Evolutionary conservation across 2,888 invertebrate genomes (phyloP).

Genomic region (Platycheirus rosarum): DNA sequence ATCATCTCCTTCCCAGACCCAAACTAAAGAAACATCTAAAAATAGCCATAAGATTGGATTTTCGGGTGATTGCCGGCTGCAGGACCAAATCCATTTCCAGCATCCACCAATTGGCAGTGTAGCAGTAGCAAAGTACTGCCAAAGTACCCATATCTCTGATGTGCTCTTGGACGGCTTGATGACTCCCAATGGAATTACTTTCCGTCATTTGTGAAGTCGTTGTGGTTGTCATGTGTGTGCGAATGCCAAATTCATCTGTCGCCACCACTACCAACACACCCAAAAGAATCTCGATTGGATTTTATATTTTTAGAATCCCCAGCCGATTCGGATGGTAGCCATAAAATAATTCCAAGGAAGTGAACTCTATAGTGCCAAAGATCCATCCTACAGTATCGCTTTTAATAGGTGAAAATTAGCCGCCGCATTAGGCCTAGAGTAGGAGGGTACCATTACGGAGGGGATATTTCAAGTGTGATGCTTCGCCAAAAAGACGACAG

Average conservation of each 20-base stretch:
- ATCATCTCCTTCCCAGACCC: constrained; percentile 14
- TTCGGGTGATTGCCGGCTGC: constrained; percentile 58
- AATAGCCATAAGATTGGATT: constrained; percentile 69
- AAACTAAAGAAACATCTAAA: constrained; percentile 40
- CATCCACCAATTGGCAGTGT: constrained; percentile 59
- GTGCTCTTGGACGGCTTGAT: constrained; percentile 60
- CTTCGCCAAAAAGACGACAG: constrained; percentile 47
- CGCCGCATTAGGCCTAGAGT: constrained; percentile 71
- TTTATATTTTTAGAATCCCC: constrained; percentile 65
- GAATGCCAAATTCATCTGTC: constrained; percentile 46
- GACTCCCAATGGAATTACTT: constrained; percentile 63
- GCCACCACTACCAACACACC: not conserved
- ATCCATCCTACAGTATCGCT: constrained; percentile 30
- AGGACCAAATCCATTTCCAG: constrained; percentile 38
- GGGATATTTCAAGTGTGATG: constrained; percentile 62
- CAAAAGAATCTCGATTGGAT: constrained; percentile 48
- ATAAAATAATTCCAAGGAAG: constrained; percentile 70
- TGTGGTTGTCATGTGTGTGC: constrained; percentile 30
- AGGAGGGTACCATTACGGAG: constrained; percentile 40
- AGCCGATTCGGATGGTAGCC: constrained; percentile 59
- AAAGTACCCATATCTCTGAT: constrained; percentile 42
- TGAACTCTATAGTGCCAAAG: constrained; percentile 28
- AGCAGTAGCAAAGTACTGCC: constrained; percentile 53
- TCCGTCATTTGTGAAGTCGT: constrained; percentile 43
- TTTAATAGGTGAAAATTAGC: constrained; percentile 74